These are phyloP conservation scores for Spialia ferax DNA, from an alignment of 2,888 invertebrate species.

Conservation along the genomic window DNA sequence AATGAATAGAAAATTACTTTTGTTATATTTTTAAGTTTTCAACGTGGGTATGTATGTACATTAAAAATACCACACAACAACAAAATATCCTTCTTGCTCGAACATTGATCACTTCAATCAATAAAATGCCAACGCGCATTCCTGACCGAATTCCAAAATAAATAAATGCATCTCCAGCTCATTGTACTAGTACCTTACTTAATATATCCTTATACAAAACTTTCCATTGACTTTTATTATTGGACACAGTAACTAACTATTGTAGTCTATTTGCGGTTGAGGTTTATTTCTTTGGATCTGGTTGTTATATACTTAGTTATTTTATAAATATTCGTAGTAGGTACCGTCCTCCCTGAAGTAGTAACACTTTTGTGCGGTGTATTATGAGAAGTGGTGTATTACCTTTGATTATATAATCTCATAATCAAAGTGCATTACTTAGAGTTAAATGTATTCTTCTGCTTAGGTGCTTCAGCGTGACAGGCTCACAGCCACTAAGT, in stretches of 20 bases:
- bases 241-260: not conserved
- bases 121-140: not conserved
- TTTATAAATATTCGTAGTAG: too few species aligned
- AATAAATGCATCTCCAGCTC: not conserved
- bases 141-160: not conserved
- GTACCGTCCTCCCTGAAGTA: too few species aligned
- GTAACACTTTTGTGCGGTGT: too few species aligned
- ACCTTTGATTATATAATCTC: too few species aligned
- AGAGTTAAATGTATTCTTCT: too few species aligned
- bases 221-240: not conserved
- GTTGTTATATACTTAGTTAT: not conserved
- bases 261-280: not conserved
- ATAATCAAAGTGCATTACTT: too few species aligned
- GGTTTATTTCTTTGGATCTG: not conserved
- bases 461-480: too few species aligned
- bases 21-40: not conserved
- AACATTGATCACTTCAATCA: not conserved
- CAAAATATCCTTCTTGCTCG: not conserved
- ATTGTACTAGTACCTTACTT: not conserved
- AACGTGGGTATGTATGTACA: not conserved
- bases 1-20: too few species aligned
- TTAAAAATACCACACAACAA: not conserved
- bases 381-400: too few species aligned
- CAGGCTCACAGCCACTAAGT: too few species aligned
- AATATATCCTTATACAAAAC: not conserved